Conservation (phyloP, 2,888 invertebrate genomes). For the Microctonus brassicae region DNA sequence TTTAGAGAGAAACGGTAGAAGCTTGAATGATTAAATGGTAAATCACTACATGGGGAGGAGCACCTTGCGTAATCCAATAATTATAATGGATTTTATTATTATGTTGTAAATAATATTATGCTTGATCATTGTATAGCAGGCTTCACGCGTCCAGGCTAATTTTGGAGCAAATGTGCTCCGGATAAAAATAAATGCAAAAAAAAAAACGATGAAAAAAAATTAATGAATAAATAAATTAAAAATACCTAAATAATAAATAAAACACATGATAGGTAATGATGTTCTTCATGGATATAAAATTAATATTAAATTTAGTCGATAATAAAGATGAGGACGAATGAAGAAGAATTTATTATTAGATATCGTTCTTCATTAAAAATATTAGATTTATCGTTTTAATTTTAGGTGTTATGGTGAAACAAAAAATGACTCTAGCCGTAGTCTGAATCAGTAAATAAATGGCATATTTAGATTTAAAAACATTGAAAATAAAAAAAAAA, state of each 20-base stretch:
- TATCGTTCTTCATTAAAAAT: conserved; percentile 49
- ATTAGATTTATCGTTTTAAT: conserved; percentile 64
- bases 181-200: conserved; percentile 15
- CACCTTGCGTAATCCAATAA: conserved; percentile 20
- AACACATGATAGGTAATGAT: conserved; percentile 40
- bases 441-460: conserved; percentile 42
- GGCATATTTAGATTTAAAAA: conserved; percentile 39
- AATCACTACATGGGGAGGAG: not conserved
- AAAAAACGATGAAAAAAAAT: conserved; percentile 17
- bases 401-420: conserved; percentile 62
- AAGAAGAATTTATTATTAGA: conserved; percentile 45
- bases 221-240: no score
- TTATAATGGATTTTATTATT: conserved; percentile 25
- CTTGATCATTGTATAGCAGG: conserved; percentile 49
- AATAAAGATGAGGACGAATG: conserved; percentile 38
- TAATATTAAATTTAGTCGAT: conserved; percentile 49
- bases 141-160: conserved; percentile 37
- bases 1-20: conserved; percentile 18
- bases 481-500: not conserved
- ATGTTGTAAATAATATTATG: conserved; percentile 48
- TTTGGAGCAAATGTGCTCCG: conserved; percentile 28
- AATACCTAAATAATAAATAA: conserved; percentile 14
- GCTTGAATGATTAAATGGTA: conserved; percentile 8
- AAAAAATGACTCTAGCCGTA: conserved; percentile 58
- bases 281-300: conserved; percentile 40